Base-by-base conservation (phyloP, 2,888 invertebrate species). In the Hypolimnas misippus region DNA sequence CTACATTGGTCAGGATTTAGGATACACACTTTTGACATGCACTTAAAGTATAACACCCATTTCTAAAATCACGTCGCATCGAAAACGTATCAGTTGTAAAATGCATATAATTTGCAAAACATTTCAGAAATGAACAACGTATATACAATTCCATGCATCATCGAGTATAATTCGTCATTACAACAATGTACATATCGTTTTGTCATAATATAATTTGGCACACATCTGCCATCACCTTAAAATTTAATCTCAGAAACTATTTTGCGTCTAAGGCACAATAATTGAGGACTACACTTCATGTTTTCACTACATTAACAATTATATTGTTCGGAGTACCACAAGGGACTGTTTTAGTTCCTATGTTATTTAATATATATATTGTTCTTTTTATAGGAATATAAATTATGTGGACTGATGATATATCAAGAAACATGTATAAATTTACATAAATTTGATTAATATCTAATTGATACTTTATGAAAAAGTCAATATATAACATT, bases 1-100 rank as follows among this genome's bases (percentile, higher is more conserved):
- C 87, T 89, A 90, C 81, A 84, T 92, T 91, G 92, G 91, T 91
- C 91, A 79, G 89, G 88, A 82, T 82, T 84, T 86, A 90, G 87
- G 89, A 87, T 85, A 86, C 86, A 87, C 88, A 85, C 84, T 75
- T 77, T 75, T 73, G 65, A 71, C 77, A 81, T 81, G 76, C 70
- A 73, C 71, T 69, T 71, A 69, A 50, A 52, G 57, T 65, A 63
- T 54, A 63, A 58, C 4, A 60, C 53, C 57, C 62, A 66, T 56
- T 57, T 61, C 65, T 69, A 67, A 62, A 62, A 64, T 66, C 60
- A 66, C 65, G 67, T 67, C 65, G 44, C 19, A 5, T 46, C 21
- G 6, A 19, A 19, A 46, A 21, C 44, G 12, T 46, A 21, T 65
- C 65, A 63, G 50, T 65, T 67, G 57, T 67, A 70, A 67, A 70